Conservation (phyloP, 1,140 invertebrate genomes). For the Probaryconus sp. region DNA sequence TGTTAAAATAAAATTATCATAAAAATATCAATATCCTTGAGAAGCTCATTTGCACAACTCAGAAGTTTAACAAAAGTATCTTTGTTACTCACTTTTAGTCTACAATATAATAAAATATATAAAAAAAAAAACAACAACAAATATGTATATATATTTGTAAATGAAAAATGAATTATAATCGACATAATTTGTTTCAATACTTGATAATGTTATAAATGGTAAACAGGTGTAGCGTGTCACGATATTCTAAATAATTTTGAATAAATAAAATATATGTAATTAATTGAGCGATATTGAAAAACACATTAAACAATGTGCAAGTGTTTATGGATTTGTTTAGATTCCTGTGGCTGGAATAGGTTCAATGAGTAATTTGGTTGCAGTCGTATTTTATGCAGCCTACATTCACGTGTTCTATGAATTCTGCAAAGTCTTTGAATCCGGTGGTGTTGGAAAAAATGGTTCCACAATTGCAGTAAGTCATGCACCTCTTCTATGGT, state of each 20-base stretch:
- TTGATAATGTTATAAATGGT: slow-evolving; percentile 8
- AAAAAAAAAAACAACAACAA: too few relatives aligned
- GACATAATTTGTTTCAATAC: too few relatives aligned
- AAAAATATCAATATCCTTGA: too few relatives aligned
- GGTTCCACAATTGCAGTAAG: slow-evolving; percentile 95
- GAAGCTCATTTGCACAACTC: too few relatives aligned
- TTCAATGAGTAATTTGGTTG: slow-evolving; percentile 79
- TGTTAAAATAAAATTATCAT: too few relatives aligned
- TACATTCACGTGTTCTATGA: slow-evolving; percentile 82
- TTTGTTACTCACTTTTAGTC: too few relatives aligned
- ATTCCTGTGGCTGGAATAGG: slow-evolving; percentile 79
- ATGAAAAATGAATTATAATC: background rate
- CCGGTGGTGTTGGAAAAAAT: slow-evolving; percentile 93
- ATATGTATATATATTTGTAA: too few relatives aligned
- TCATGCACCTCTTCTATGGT: slow-evolving; percentile 51
- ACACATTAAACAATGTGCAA: slow-evolving; percentile 47
- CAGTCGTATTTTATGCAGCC: slow-evolving; percentile 81
- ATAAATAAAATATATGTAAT: slow-evolving; percentile 15
- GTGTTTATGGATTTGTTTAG: slow-evolving; percentile 76
- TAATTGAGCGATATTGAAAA: slow-evolving; percentile 1
- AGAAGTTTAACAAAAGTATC: too few relatives aligned
- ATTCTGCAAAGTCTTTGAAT: slow-evolving; percentile 83
- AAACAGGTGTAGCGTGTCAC: slow-evolving; percentile 53
- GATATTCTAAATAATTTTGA: slow-evolving; percentile 35
- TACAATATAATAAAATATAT: too few relatives aligned